A percentile compares a stretch with the other conserved stretches of the same genome.
These are phyloP conservation scores for Ylistrum balloti DNA, from an alignment of 1,140 invertebrate genomes.

Conservation along the genomic window DNA sequence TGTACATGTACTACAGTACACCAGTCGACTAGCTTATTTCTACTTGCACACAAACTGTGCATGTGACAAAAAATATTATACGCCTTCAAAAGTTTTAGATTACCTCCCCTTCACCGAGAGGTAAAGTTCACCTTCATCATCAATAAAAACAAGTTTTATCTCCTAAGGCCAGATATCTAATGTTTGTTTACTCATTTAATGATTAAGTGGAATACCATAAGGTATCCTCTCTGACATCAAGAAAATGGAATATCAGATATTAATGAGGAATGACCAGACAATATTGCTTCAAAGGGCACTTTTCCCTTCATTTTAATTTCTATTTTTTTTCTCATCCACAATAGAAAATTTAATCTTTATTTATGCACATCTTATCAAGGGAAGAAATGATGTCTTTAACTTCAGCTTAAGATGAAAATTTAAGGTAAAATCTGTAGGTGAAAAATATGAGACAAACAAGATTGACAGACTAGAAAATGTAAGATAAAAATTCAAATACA, in stretches of 20 bases:
- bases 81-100: background rate
- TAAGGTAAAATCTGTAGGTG: background rate
- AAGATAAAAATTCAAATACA: too few species aligned
- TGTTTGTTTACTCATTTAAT: too few species aligned
- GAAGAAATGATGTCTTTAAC: background rate
- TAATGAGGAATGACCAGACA: too few species aligned
- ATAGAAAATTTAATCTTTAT: background rate
- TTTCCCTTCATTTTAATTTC: too few species aligned
- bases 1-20: background rate
- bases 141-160: background rate
- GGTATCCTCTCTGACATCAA: too few species aligned
- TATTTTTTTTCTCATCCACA: background rate
- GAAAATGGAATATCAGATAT: too few species aligned
- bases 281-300: too few species aligned
- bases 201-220: too few species aligned
- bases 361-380: background rate
- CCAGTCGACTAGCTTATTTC: slow-evolving; percentile 9
- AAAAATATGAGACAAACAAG: background rate
- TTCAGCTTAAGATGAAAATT: too few species aligned
- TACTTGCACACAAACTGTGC: background rate
- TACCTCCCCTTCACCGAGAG: background rate
- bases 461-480: background rate
- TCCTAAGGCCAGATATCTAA: too few species aligned
- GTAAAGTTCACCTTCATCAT: background rate
- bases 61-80: background rate